Conservation (phyloP, 35 echinoderm and acorn worm genomes). For the Ophiothrix spiculata region DNA sequence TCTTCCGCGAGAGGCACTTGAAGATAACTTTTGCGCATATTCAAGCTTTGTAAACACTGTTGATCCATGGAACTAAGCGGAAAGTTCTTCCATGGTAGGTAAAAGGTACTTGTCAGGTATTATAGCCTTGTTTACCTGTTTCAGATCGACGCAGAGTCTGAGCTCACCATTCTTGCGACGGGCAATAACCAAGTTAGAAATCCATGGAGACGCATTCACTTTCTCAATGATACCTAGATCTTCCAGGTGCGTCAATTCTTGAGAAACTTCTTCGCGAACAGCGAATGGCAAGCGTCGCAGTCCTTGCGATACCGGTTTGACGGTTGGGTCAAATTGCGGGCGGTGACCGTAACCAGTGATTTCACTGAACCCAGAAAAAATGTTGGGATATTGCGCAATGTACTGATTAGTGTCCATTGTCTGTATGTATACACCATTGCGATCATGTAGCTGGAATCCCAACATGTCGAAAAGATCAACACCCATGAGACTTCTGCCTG, state of each 20-base stretch:
- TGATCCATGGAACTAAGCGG: slow-evolving; percentile 22
- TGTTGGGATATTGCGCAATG: not conserved
- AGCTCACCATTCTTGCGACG: slow-evolving; percentile 28
- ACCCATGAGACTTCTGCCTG: not conserved
- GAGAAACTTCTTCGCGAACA: slow-evolving; percentile 30
- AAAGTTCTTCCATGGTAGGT: slow-evolving; percentile 37
- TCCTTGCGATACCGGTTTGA: slow-evolving; percentile 48
- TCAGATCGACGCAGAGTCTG: slow-evolving; percentile 41
- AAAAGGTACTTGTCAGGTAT: slow-evolving; percentile 53
- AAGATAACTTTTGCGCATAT: slow-evolving; percentile 40
- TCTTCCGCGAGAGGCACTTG: slow-evolving; percentile 33
- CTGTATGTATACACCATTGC: not conserved
- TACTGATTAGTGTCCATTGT: not conserved
- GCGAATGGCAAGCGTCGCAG: slow-evolving; percentile 36
- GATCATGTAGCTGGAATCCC: not conserved
- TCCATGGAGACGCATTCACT: slow-evolving; percentile 59
- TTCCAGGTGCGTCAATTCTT: slow-evolving; percentile 28
- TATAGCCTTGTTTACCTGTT: slow-evolving; percentile 48
- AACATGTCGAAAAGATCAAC: not conserved
- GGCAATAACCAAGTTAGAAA: slow-evolving; percentile 50
- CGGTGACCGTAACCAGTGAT: not conserved
- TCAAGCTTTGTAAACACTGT: slow-evolving; percentile 19
- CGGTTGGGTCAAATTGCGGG: not conserved
- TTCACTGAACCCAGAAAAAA: not conserved
- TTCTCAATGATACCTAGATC: slow-evolving; percentile 46